Evolutionary conservation across 2,888 invertebrate genomes (phyloP).

Genomic region (Callyntrura sp.): DNA sequence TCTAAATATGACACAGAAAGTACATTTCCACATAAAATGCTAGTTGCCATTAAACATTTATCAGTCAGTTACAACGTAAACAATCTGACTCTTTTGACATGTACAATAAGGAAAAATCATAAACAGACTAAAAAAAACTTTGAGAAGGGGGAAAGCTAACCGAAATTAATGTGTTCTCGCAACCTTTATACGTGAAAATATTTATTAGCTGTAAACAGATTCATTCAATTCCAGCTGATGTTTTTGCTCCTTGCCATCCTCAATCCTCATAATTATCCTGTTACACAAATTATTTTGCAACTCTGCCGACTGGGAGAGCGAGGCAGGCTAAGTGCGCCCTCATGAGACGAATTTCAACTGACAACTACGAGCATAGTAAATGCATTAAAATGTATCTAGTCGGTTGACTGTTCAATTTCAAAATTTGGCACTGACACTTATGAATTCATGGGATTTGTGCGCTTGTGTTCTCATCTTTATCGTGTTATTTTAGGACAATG

Average conservation of each 20-base stretch:
- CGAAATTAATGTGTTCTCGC: conserved; percentile 19
- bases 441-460: background rate
- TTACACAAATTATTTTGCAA: conserved; percentile 29
- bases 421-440: conserved; percentile 37
- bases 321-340: conserved; percentile 2
- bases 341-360: conserved; percentile 40
- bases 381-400: conserved; percentile 5
- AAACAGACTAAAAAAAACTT: too few relatives aligned
- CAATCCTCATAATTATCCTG: background rate
- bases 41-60: background rate
- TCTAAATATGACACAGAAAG: conserved; percentile 30
- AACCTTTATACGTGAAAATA: conserved; percentile 11
- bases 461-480: background rate
- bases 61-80: conserved; percentile 50
- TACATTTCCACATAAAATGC: too few relatives aligned
- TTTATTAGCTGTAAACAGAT: conserved; percentile 39
- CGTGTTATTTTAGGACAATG: background rate
- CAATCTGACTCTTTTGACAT: conserved; percentile 29
- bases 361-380: conserved; percentile 21
- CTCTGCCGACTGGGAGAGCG: background rate
- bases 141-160: background rate
- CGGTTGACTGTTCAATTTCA: conserved; percentile 33
- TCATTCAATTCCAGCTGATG: conserved; percentile 6
- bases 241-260: conserved; percentile 4
- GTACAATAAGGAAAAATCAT: background rate